Evolutionary conservation across 2,888 invertebrate genomes (phyloP), one percentile per base, ranked within the genome.

Genomic region (Ctenicera cuprea): DNA sequence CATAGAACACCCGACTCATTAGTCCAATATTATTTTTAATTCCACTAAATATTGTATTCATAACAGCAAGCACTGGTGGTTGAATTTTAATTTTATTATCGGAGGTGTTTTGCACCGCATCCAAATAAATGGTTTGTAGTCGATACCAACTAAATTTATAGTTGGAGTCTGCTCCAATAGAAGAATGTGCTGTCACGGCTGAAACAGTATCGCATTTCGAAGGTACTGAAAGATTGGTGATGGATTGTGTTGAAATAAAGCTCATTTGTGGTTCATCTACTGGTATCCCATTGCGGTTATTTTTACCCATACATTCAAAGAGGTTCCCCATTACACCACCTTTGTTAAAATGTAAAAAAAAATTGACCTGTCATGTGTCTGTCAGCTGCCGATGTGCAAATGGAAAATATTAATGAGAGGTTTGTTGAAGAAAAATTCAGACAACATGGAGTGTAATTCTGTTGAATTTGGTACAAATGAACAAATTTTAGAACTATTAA

Each of bases 141-240:
- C 26, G 12, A 18, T 14, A 12, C 62, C 62, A 62, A 18, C 62
- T 62, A 8, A 62, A 62, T 4, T 62, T 20, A 22, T 9, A 11
- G 30, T 26, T 45, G 1, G 38, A 7, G 7, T 5, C 14, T 9
- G 3, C 1, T 8, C 0, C 1, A n/a, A 30, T 30, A 2, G 30
- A 16, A 20, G 26, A 7, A 3, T 41, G 9, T 38, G 41, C 7
- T 26, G 26, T 7, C 8, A 20, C n/a, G 11, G 14, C 3, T 9
- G 14, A 45, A 45, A 26, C 22, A 5, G 14, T 12, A 2, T 62
- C 45, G 9, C 45, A 1, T 22, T 22, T 4, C 0, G 30, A 38
- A 11, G 38, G 12, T 9, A 20, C 8, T 11, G 62, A 62, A 62
- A 11, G 2, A 26, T 62, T 45, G 7, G 62, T 43, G 16, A 62